Evolutionary conservation across 2,797 vertebrate genomes (phyloP), one percentile per base, ranked within the genome.

Genomic region (Esox lucius): DNA sequence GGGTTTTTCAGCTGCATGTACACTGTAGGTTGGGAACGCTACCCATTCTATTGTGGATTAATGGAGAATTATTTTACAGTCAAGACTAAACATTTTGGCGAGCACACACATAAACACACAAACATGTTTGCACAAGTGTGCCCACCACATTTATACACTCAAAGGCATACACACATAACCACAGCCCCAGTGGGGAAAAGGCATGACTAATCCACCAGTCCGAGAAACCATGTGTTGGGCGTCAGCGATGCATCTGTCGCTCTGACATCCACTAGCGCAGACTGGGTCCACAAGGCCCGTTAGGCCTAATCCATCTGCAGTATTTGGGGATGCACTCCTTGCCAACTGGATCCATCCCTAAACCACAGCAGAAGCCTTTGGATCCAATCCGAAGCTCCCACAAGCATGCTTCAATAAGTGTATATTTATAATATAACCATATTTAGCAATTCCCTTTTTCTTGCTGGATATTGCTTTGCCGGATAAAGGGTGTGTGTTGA

Each of bases 251-350:
- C 88, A 88, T 91, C 91, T 87, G 88, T 87, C 89, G 84, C 82
- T 82, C 87, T 90, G 86, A 87, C 81, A 85, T 89, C 83, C 64
- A 78, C 86, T 88, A 77, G 74, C 80, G 72, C 68, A 81, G 82
- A 84, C 85, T 87, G 89, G 83, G 42, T 46, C 35, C 42, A 46
- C 42, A 46, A 46, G 42, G 83, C 86, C 78, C 82, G 71, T 51
- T 81, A 61, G 80, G 87, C 82, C 85, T 92, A 89, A 92, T 90
- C 89, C 91, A 87, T 89, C 88, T 87, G 89, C 81, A 84, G 86
- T 88, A 86, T 81, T 85, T 83, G 75, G 86, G 88, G 85, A 83
- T 78, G 51, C 73, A 77, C 70, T 69, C 81, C 88, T 9, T 88
- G 87, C 91, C 90, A 89, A 85, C 80, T 84, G 86, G 84, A 90